Evolutionary conservation across 2,888 invertebrate species (phyloP).

Genomic region (Anorthoa munda): DNA sequence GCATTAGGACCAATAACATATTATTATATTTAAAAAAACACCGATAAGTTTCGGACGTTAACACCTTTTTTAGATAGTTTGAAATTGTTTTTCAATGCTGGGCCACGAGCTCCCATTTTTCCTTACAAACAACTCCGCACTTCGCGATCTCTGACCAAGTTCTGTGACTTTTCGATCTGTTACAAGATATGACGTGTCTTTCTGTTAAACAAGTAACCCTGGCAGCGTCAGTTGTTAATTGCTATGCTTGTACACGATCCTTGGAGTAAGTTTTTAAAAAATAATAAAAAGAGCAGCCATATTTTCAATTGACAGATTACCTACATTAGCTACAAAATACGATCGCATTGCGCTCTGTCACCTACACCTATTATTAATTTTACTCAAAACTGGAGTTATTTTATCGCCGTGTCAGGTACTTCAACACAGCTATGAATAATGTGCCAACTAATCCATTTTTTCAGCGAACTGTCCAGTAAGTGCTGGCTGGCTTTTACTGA

Average conservation of each 20-base stretch:
- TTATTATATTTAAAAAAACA: too few species aligned
- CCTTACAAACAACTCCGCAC: too few species aligned
- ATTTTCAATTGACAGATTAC: too few species aligned
- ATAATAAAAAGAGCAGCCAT: background rate
- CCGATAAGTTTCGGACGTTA: too few species aligned
- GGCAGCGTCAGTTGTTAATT: background rate
- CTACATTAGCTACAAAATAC: background rate
- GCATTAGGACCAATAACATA: too few species aligned
- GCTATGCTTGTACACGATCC: background rate
- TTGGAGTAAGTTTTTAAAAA: background rate
- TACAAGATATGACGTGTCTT: background rate
- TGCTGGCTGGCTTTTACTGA: slow-evolving; percentile 45
- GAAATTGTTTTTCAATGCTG: too few species aligned
- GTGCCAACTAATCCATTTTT: slow-evolving; percentile 26
- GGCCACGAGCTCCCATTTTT: too few species aligned
- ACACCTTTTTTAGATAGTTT: too few species aligned
- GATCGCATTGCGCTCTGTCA: background rate
- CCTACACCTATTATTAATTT: background rate
- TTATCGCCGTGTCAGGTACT: slow-evolving; percentile 20
- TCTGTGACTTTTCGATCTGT: background rate
- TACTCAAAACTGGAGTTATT: slow-evolving; percentile 17
- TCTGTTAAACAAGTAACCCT: background rate
- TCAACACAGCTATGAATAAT: slow-evolving; percentile 30
- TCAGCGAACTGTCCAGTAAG: slow-evolving; percentile 31
- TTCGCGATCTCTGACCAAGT: too few species aligned